A percentile compares a stretch with the other conserved stretches of the same genome.
Evolutionary conservation across 2,888 invertebrate genomes (phyloP).

Genomic region (Ceriagrion tenellum): DNA sequence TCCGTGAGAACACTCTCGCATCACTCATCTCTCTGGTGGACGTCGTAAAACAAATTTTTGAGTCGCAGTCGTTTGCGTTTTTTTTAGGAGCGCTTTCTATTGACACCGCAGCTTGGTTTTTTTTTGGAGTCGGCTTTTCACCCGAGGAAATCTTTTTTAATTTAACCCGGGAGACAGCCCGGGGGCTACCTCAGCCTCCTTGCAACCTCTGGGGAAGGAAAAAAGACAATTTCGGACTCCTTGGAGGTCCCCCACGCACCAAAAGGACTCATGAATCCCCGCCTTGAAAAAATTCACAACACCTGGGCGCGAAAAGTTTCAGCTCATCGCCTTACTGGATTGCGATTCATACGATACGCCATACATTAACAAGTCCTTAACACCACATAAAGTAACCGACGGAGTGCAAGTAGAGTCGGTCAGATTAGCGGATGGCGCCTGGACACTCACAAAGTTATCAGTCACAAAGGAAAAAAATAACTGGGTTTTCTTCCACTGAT

Average conservation of each 20-base stretch:
- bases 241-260: neutral
- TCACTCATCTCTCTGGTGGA: neutral
- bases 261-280: neutral
- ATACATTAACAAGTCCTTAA: no score
- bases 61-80: neutral
- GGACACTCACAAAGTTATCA: no score
- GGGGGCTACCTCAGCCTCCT: neutral
- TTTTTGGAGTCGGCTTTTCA: neutral
- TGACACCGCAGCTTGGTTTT: neutral
- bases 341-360: no score
- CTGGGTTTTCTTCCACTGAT: no score
- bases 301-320: neutral
- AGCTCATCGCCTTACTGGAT: neutral
- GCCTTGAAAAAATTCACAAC: neutral
- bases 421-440: no score
- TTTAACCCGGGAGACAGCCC: neutral
- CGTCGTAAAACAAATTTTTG: neutral
- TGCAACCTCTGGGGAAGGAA: neutral
- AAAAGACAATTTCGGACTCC: neutral
- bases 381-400: no score
- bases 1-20: neutral
- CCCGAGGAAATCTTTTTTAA: neutral
- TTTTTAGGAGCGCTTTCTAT: slow-evolving; percentile 24
- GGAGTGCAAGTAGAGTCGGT: no score
- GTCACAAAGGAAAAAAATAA: no score